Percentiles rank a stretch among this genome's conserved stretches.
Conservation (phyloP, 1,140 invertebrate genomes). For the Lordiphosa mommai region DNA sequence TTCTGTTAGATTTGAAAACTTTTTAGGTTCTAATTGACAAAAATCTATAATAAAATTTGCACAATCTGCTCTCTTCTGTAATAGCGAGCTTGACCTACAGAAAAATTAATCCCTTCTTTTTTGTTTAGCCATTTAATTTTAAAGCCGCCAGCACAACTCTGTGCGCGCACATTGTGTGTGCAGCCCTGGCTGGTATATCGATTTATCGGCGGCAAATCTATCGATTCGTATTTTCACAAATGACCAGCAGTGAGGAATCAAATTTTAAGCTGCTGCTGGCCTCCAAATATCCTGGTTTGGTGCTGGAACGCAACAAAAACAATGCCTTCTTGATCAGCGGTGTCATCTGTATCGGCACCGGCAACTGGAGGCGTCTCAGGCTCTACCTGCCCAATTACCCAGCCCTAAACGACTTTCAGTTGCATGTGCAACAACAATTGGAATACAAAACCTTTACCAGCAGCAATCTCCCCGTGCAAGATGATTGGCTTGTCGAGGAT, state of each 20-base stretch:
- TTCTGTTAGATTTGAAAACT: too few relatives aligned
- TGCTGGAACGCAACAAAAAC: slow-evolving; percentile 4
- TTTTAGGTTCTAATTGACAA: too few relatives aligned
- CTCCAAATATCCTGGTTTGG: slow-evolving; percentile 32
- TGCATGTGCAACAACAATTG: slow-evolving; percentile 34
- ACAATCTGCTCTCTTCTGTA: too few relatives aligned
- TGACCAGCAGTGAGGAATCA: neutral
- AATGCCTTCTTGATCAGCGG: slow-evolving; percentile 29
- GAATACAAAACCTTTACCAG: slow-evolving; percentile 39
- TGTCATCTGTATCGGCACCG: slow-evolving; percentile 6
- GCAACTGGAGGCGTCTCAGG: slow-evolving; percentile 33
- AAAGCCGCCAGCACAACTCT: too few relatives aligned
- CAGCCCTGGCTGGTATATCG: too few relatives aligned
- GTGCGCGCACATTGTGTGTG: too few relatives aligned
- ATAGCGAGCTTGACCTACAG: too few relatives aligned
- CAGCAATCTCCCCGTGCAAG: slow-evolving; percentile 18
- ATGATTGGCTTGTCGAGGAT: slow-evolving; percentile 30
- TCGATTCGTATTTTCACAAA: neutral
- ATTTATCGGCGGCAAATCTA: too few relatives aligned
- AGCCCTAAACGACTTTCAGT: slow-evolving; percentile 22
- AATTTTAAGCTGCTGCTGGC: slow-evolving; percentile 5
- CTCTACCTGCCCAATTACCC: slow-evolving; percentile 43
- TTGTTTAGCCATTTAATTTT: too few relatives aligned
- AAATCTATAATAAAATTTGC: too few relatives aligned
- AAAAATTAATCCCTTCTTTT: too few relatives aligned